phyloP scores from a whole-genome alignment of 1,140 invertebrate species.

The Ceratina japonica region DNA sequence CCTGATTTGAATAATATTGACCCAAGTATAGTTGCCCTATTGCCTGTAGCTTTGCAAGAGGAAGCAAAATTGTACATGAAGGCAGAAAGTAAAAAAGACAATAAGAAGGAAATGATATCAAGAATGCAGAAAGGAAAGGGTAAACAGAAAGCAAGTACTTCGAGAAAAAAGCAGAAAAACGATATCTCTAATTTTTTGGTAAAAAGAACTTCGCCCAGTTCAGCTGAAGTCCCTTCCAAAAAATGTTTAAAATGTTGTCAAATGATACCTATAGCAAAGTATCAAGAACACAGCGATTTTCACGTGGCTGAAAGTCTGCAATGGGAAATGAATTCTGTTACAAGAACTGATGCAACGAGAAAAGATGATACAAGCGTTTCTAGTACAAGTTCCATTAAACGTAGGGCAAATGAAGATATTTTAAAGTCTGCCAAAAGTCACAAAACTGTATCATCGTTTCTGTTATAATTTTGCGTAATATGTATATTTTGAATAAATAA shows the following conservation, averaged over 20 bases:
- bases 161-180: constrained; percentile 43
- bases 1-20: constrained; percentile 78
- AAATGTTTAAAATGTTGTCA: constrained; percentile 83
- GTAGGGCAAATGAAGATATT: neutral
- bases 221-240: constrained; percentile 66
- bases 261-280: constrained; percentile 80
- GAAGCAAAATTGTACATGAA: constrained; percentile 71
- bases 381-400: constrained; percentile 11
- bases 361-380: constrained; percentile 17
- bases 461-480: neutral
- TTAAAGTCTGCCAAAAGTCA: neutral
- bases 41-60: constrained; percentile 74
- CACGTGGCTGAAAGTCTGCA: constrained; percentile 86
- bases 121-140: constrained; percentile 41
- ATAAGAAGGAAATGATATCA: constrained; percentile 42
- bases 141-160: constrained; percentile 43
- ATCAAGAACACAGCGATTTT: constrained; percentile 85
- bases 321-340: constrained; percentile 73
- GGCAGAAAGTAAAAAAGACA: constrained; percentile 54
- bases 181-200: constrained; percentile 71
- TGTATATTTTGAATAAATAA: neutral
- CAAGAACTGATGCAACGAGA: constrained; percentile 21
- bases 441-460: constrained; percentile 12
- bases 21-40: constrained; percentile 69
- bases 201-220: constrained; percentile 51